Evolutionary conservation across 2,797 vertebrate species (phyloP).

Genomic region (Pseudomugil gertrudae): DNA sequence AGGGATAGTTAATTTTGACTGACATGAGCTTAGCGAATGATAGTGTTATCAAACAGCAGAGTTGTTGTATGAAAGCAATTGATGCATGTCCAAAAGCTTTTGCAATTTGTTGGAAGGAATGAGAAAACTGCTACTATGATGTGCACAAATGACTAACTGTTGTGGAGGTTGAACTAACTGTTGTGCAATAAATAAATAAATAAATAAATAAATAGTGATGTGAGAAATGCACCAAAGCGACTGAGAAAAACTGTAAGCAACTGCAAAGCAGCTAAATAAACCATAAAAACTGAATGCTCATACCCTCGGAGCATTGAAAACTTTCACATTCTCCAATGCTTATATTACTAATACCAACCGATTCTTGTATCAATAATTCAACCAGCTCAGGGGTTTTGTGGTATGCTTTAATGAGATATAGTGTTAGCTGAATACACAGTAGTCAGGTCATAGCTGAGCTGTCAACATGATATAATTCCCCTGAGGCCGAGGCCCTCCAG

Average conservation of each 20-base stretch:
- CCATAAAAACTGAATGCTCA: constrained; percentile 15
- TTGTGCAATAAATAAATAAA: too few species aligned
- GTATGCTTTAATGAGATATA: constrained; percentile 60
- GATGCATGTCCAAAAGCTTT: too few species aligned
- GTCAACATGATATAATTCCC: constrained; percentile 59
- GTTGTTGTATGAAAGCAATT: too few species aligned
- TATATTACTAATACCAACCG: constrained; percentile 26
- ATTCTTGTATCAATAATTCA: constrained; percentile 58
- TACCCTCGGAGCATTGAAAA: constrained; percentile 8
- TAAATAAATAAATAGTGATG: too few species aligned
- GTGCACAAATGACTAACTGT: too few species aligned
- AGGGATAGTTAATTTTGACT: too few species aligned
- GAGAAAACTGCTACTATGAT: too few species aligned
- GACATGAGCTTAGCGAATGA: too few species aligned
- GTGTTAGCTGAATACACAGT: constrained; percentile 56
- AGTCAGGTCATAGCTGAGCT: constrained; percentile 59
- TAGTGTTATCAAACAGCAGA: too few species aligned
- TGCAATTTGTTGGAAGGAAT: too few species aligned
- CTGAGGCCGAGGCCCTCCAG: constrained; percentile 49
- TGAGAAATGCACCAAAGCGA: too few species aligned
- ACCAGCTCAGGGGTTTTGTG: constrained; percentile 47
- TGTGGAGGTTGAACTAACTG: too few species aligned
- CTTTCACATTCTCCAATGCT: constrained; percentile 18
- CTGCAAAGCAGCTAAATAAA: constrained; percentile 29
- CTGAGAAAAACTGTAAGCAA: constrained; percentile 31